Base-by-base conservation (phyloP, 1,140 invertebrate species). In the Colletes latitarsis region DNA sequence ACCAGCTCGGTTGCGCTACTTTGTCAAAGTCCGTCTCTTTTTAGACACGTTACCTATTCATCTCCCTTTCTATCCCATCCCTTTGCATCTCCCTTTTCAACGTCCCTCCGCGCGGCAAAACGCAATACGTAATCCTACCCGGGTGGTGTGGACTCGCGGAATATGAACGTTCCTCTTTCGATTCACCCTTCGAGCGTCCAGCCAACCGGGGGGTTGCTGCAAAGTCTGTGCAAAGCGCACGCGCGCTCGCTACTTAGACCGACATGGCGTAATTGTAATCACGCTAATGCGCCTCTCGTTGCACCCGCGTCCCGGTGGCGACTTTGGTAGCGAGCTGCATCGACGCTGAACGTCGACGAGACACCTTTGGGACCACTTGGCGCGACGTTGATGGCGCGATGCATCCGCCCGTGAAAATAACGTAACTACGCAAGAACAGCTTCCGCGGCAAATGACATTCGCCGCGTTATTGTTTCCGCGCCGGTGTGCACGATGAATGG, bases 181-280 rank as follows among this genome's bases (percentile, higher is more conserved):
- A 57, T 64, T 57, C 53, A 19, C 57, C 55, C 64, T 57, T 63
- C 41, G 39, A 67, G 77, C 30, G 57, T 72, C 69, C 70, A 49
- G 41, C 41, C 53, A 49, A 58, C 77, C 17, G 55, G 17, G 75
- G 53, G 30, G 30, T 30, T 30, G 30, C 30, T 30, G 30, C 30
- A 30, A 69, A 75, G 81, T 69, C 75, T 55, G 69, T 49, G 64
- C 41, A 46, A 71, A 69, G 68, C 69, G 67, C 64, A 53, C 67
- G 74, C 73, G 68, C 69, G 62, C 64, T 53, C 77, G 72, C 53
- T 81, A 85, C 80, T 87, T 86, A 88, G 84, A 64, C 15, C 76
- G 60, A 72, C 83, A 81, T 58, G 19, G 66, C 68, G 77, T 87
- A 87, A 89, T 88, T 89, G 84, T 87, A 89, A 89, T 89, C 87